Evolutionary conservation across 2,888 invertebrate species (phyloP).

Genomic region (Tyria jacobaeae): DNA sequence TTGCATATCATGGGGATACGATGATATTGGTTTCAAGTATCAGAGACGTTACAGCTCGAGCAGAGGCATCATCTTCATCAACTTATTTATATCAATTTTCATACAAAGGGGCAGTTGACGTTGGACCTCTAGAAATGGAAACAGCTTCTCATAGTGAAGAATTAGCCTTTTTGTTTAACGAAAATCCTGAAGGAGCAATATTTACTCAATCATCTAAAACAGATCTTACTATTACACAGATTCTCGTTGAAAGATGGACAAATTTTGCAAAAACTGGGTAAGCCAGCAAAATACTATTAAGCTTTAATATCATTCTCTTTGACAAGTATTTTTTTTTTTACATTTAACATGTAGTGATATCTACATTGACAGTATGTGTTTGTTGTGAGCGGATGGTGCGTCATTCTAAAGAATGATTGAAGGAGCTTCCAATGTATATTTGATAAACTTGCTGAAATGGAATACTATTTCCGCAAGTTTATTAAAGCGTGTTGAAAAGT

Average conservation of each 20-base stretch:
- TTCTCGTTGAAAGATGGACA: conserved; percentile 76
- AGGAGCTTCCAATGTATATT: too few species aligned
- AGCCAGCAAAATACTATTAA: conserved; percentile 31
- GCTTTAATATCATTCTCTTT: too few species aligned
- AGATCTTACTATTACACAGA: conserved; percentile 65
- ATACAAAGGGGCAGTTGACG: conserved; percentile 68
- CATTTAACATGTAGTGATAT: too few species aligned
- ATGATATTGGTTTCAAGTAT: conserved; percentile 74
- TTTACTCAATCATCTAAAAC: too few species aligned
- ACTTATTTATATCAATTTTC: conserved; percentile 79
- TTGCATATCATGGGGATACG: conserved; percentile 75
- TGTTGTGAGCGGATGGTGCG: too few species aligned
- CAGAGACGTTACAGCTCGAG: conserved; percentile 67
- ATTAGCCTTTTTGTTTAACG: conserved; percentile 71
- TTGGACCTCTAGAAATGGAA: conserved; percentile 60
- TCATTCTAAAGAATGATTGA: too few species aligned
- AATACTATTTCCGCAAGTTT: too few species aligned
- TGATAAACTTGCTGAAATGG: too few species aligned
- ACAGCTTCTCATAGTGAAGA: conserved; percentile 76
- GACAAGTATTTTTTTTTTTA: too few species aligned
- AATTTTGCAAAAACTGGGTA: conserved; percentile 78
- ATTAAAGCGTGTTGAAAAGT: too few species aligned
- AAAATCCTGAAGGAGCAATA: conserved; percentile 38
- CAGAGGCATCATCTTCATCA: conserved; percentile 45
- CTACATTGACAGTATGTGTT: too few species aligned